Base-by-base conservation (phyloP, 2,888 invertebrate genomes). In the Carterocephalus palaemon region DNA sequence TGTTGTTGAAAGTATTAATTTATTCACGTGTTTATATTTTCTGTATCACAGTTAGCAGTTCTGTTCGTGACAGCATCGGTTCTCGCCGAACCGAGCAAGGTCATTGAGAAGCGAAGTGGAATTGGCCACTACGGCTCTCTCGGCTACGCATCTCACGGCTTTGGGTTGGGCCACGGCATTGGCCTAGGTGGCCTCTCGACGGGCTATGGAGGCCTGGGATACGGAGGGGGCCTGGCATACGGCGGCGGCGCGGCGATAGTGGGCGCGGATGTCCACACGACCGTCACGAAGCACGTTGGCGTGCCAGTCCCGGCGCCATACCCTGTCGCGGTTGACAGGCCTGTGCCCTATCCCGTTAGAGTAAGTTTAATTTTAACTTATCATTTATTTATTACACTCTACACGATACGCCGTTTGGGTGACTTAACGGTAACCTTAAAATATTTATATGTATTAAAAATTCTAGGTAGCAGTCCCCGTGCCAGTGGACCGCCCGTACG, bases 401-500 rank as follows among this genome's bases (percentile, higher is more conserved):
- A n/a, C n/a, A n/a, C n/a, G n/a, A n/a, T n/a, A n/a, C n/a, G n/a
- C n/a, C n/a, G n/a, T n/a, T n/a, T n/a, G n/a, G n/a, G n/a, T 10
- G 5, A 22, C 3, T 20, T 12, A n/a, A 36, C 9, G n/a, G 12
- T 26, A 12, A 7, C 6, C 10, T 28, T 28, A 28, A 15, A 13
- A 13, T 7, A 10, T 15, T 16, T 17, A 4, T 6, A 32, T 19
- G 9, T 2, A 19, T 7, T 2, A 9, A 8, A 5, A 16, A 31
- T 59, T 64, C 2, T 68, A 88, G 87, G 87, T 88, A 1, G 79
- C 84, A 41, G 78, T 89, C 16, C 77, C 88, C 2, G 71, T 76
- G 9, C 77, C 87, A 10, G 80, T 88, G 42, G 80, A 88, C 77
- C 69, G 89, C 46, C 88, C 89, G 46, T 84, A 86, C 62, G 75